Evolutionary conservation across 2,888 invertebrate genomes (phyloP).

Genomic region (Sussaba pulchella): DNA sequence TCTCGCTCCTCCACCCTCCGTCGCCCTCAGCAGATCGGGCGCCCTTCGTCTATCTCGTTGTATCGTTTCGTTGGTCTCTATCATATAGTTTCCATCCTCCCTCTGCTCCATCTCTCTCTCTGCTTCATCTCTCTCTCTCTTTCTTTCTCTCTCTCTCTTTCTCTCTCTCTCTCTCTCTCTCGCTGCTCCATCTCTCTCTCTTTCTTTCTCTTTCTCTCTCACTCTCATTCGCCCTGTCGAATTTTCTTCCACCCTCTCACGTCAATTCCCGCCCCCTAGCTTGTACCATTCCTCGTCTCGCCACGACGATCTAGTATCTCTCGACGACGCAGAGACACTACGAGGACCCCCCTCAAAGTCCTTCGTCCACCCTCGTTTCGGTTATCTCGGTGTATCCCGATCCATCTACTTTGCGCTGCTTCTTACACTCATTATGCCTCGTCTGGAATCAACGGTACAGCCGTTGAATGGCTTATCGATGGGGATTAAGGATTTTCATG

Average conservation of each 20-base stretch:
- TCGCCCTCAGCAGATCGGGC: conserved; percentile 6
- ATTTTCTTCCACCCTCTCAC: not conserved
- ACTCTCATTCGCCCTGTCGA: conserved; percentile 32
- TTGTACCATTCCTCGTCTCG: not conserved
- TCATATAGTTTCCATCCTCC: conserved; percentile 2
- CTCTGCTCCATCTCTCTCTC: conserved; percentile 45
- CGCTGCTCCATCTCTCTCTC: conserved; percentile 33
- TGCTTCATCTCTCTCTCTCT: not conserved
- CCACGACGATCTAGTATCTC: conserved; percentile 20
- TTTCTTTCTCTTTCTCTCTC: conserved; percentile 22
- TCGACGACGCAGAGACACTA: conserved; percentile 35
- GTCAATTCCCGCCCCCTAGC: not conserved
- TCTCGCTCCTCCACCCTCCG: conserved; percentile 56
- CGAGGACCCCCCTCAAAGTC: conserved; percentile 32
- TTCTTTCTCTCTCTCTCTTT: conserved; percentile 16
- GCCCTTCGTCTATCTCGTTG: conserved; percentile 28
- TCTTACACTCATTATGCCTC: conserved; percentile 7
- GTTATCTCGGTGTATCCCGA: not conserved
- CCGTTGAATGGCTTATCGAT: not conserved
- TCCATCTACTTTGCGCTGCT: conserved; percentile 20
- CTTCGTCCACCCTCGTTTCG: conserved; percentile 13
- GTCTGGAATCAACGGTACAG: not conserved
- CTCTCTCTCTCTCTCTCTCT: conserved; percentile 26
- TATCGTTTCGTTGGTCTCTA: too few species aligned
- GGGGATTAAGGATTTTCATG: not conserved